Base-by-base conservation (phyloP, 2,113 vertebrate species). In the Tyrannus savana region DNA sequence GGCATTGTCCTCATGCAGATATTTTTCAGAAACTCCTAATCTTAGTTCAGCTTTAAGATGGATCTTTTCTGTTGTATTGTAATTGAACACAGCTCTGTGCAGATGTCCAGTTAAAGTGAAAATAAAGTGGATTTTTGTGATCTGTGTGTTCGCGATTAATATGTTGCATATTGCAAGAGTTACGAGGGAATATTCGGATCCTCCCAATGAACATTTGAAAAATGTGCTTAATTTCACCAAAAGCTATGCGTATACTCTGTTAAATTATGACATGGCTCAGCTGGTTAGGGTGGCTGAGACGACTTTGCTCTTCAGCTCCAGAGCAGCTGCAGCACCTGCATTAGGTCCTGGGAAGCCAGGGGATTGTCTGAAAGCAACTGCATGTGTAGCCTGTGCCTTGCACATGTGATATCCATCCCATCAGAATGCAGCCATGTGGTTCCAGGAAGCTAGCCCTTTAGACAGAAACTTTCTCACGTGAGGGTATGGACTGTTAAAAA, bases 371-470 rank as follows among this genome's bases (percentile, higher is more conserved):
- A 62, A 44, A 89, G 31, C 12, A 33, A 5, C 33, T 9, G 12
- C 1, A 2, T 23, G 10, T 2, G 4, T 16, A 55, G 6, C 14
- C 13, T 33, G 60, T 4, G 13, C 1, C 0, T 47, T 53, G 19
- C 22, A 17, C 1, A 0, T 3, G 30, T 24, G 21, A 63, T 59
- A 58, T 41, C 19, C 46, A 50, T 25, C 21, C 41, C 21, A 19
- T 37, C 4, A 4, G 23, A 46, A 31, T 10, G 24, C 22, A 87
- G 15, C 24, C 12, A 3, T 46, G 56, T 33, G 58, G 24, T 25
- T 83, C 19, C 39, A 33, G 25, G 28, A 69, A 59, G 7, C 5
- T 49, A 41, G 7, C 7, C 30, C 42, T 82, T 78, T 37, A 41
- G 42, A 49, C 7, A 27, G 23, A n/a, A 44, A 3, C 23, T 68